Conservation (phyloP, 2,113 vertebrate species). For the Oncorhynchus clarkii region DNA sequence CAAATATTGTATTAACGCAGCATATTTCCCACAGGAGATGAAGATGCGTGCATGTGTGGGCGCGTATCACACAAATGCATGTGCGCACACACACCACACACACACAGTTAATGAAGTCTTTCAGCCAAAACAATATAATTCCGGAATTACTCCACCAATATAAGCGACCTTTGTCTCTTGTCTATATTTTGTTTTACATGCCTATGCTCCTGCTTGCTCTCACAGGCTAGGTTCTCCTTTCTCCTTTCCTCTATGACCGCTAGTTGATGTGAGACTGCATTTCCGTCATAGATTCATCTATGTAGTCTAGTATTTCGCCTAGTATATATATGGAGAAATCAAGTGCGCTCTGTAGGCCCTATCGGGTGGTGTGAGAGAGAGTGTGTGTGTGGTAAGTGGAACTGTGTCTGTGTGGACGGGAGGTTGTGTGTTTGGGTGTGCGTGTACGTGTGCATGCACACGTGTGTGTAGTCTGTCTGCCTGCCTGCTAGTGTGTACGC, state of each 20-base stretch:
- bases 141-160: not conserved
- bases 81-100: not conserved
- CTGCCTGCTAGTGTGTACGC: not conserved
- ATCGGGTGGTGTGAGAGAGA: not conserved
- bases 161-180: not conserved
- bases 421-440: slow-evolving; percentile 6
- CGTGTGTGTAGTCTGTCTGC: not conserved
- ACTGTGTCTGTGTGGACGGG: not conserved
- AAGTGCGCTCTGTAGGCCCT: no score
- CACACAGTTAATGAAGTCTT: slow-evolving; percentile 16
- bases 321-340: no score
- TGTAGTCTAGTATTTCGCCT: no score
- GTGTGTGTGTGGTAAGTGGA: not conserved
- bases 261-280: no score
- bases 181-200: no score
- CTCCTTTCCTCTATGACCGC: no score
- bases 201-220: no score
- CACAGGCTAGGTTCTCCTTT: no score
- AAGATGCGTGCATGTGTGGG: not conserved
- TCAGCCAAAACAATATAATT: not conserved
- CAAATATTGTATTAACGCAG: slow-evolving; percentile 24
- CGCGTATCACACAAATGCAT: not conserved
- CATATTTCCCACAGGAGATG: slow-evolving; percentile 8
- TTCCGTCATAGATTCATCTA: no score
- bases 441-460: slow-evolving; percentile 19